These are phyloP conservation scores for Cephus cinctus DNA, from an alignment of 1,140 invertebrate genomes.

Conservation along the genomic window DNA sequence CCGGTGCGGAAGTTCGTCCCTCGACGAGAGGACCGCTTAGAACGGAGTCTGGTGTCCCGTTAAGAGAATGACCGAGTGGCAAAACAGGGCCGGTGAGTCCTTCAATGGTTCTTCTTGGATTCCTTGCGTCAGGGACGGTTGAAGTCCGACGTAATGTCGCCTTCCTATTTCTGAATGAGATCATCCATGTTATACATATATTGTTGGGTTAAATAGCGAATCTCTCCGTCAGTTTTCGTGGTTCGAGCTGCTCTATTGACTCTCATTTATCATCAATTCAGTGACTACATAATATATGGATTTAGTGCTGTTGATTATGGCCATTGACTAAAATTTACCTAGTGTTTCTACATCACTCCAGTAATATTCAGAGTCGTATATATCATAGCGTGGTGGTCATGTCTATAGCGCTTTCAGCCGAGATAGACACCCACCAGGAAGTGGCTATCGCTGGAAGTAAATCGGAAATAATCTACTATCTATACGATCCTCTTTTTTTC, in stretches of 20 bases:
- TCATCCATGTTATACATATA: no score
- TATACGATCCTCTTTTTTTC: not conserved
- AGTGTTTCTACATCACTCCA: no score
- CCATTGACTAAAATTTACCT: not conserved
- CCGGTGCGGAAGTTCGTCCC: slow-evolving; percentile 24
- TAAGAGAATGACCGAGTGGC: slow-evolving; percentile 23
- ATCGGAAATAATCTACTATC: no score
- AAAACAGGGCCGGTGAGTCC: slow-evolving; percentile 17
- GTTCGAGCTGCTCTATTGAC: not conserved
- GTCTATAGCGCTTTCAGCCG: no score
- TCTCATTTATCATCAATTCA: not conserved
- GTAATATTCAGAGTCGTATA: no score
- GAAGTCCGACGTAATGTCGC: slow-evolving; percentile 32
- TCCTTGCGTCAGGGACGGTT: slow-evolving; percentile 39
- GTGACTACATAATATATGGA: not conserved
- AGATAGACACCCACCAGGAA: no score
- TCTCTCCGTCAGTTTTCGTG: no score
- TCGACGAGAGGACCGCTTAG: slow-evolving; percentile 28
- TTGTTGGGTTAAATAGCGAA: no score
- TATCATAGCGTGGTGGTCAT: no score
- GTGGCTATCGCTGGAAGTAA: no score
- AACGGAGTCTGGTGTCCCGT: slow-evolving; percentile 38
- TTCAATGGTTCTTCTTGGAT: slow-evolving; percentile 17
- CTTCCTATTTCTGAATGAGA: slow-evolving; percentile 15
- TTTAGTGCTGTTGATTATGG: not conserved